Conservation (phyloP, 2,888 invertebrate species). For the Ectemnius cavifrons region DNA sequence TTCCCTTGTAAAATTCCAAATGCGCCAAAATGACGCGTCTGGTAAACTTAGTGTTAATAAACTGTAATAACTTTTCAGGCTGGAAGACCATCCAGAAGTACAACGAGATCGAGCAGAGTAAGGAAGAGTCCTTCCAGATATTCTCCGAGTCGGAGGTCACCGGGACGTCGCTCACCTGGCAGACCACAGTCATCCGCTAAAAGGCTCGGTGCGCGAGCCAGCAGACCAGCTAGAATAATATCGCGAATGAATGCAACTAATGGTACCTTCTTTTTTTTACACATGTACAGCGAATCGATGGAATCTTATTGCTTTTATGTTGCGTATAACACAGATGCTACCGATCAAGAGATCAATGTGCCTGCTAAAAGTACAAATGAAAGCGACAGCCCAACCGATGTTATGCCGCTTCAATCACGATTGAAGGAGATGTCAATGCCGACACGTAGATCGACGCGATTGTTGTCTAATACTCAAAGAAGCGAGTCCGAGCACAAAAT, state of each 20-base stretch:
- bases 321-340: constrained; percentile 22
- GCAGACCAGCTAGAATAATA: constrained; percentile 65
- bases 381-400: constrained; percentile 48
- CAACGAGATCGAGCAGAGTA: constrained; percentile 51
- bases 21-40: too few relatives aligned
- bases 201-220: constrained; percentile 55
- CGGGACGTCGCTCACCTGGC: constrained; percentile 62
- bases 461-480: constrained; percentile 58
- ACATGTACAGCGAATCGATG: neutral
- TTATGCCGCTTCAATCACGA: constrained; percentile 64
- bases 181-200: constrained; percentile 54
- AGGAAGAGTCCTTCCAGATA: constrained; percentile 65
- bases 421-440: constrained; percentile 59
- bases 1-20: too few relatives aligned
- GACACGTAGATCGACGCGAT: constrained; percentile 69
- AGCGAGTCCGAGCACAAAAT: constrained; percentile 62
- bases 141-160: constrained; percentile 64
- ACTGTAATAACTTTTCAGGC: constrained; percentile 31
- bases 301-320: constrained; percentile 2
- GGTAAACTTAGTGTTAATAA: too few relatives aligned
- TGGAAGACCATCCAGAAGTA: constrained; percentile 67
- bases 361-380: constrained; percentile 26
- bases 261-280: constrained; percentile 44
- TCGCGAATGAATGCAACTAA: constrained; percentile 63
- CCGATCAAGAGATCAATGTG: neutral